These are phyloP conservation scores for Catajapyx aquilonaris DNA, from an alignment of 1,140 invertebrate genomes.

Conservation along the genomic window DNA sequence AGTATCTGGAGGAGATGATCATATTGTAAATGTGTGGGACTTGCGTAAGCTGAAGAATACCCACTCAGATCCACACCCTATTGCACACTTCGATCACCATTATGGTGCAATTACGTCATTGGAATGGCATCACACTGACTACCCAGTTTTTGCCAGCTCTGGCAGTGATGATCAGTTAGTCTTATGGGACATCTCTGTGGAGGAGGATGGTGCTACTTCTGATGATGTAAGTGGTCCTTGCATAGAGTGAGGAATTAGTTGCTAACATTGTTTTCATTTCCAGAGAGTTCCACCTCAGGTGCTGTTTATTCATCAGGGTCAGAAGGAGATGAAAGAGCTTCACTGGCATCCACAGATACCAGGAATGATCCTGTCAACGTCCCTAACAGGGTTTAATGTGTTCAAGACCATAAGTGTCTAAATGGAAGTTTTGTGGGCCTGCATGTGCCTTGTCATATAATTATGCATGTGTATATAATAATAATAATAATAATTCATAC, in stretches of 20 bases:
- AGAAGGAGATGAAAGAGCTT: conserved; percentile 92
- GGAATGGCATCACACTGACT: conserved; percentile 89
- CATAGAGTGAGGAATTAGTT: too few species aligned
- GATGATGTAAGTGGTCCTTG: neutral
- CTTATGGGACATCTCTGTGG: conserved; percentile 89
- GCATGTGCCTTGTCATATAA: too few species aligned
- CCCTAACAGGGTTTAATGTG: conserved; percentile 85
- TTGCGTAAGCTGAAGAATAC: conserved; percentile 52
- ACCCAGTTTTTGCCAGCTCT: conserved; percentile 77
- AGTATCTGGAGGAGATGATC: conserved; percentile 88
- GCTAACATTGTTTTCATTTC: neutral
- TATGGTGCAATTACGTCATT: conserved; percentile 79
- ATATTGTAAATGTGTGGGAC: conserved; percentile 86
- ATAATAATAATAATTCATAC: too few species aligned
- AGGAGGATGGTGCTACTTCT: conserved; percentile 33
- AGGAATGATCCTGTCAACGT: conserved; percentile 83
- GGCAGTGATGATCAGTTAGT: conserved; percentile 92
- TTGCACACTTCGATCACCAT: conserved; percentile 89
- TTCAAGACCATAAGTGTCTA: conserved; percentile 96
- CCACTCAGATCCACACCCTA: conserved; percentile 22
- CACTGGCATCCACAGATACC: conserved; percentile 96
- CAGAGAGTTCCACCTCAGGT: conserved; percentile 79
- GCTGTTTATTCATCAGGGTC: conserved; percentile 95
- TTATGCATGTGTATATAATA: too few species aligned
- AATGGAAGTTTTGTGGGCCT: conserved; percentile 17